Evolutionary conservation across 1,140 invertebrate genomes (phyloP), one percentile per base, ranked within the genome.

Genomic region (Micrasema longulum): DNA sequence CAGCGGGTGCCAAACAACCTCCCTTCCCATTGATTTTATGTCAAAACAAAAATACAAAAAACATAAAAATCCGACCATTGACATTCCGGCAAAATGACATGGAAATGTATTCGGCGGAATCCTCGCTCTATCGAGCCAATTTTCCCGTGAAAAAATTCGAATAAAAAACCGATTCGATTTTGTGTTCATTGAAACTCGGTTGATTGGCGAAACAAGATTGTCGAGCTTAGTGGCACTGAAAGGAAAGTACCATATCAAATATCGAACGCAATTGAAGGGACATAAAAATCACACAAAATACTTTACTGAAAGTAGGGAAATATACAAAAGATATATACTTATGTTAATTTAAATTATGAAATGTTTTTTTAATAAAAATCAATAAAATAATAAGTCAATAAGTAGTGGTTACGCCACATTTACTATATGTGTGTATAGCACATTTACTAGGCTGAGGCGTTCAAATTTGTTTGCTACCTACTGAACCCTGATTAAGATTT

Each of bases 131-230:
- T 60, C 12, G 16, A 38, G 36, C 11, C 16, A 38, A 43, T 60
- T 60, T 60, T 18, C 55, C 36, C 22, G 2, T 16, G 31, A 16
- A 60, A 57, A 57, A 60, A 60, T 60, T 41, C 14, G 20, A 60
- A 41, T 20, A 60, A 60, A 60, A 60, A 60, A 60, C 55, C 41
- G 55, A 60, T 60, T 60, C 35, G 55, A 60, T 60, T 60, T 60
- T 20, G 55, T 7, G 36, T 41, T 60, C 55, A 60, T 60, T 60
- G 16, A 60, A 41, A 60, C 41, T 41, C 55, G 35, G 26, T 35
- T 60, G 55, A 60, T 60, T 60, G 55, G 35, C 35, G n/a, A 38
- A 60, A 14, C 35, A 60, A 60, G 55, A 60, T 60, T 60, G 55
- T 18, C 31, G 16, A 6, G 16, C 55, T 18, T 41, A 20, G 36